Conservation (phyloP, 30 jellyfish, hydroid and myxozoan species). For the Turritopsis rubra region DNA sequence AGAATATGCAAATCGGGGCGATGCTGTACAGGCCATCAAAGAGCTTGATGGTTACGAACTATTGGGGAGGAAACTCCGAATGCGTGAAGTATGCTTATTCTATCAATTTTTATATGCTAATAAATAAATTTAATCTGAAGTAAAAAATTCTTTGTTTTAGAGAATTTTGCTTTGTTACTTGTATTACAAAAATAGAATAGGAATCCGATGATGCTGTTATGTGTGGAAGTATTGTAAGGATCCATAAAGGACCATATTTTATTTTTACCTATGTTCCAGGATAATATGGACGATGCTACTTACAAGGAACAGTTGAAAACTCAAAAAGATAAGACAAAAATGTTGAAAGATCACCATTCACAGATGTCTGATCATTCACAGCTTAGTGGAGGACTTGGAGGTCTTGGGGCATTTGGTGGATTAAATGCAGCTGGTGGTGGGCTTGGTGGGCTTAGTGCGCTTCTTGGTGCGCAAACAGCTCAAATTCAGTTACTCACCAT, state of each 20-base stretch:
- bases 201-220: too few relatives aligned
- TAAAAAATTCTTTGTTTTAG: too few relatives aligned
- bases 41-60: slow-evolving; percentile 71
- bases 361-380: slow-evolving; percentile 25
- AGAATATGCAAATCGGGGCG: slow-evolving; percentile 71
- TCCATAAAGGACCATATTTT: too few relatives aligned
- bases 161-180: too few relatives aligned
- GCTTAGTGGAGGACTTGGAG: slow-evolving; percentile 33
- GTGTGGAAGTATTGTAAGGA: too few relatives aligned
- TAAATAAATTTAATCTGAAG: too few relatives aligned
- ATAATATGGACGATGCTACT: slow-evolving; percentile 62
- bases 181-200: too few relatives aligned
- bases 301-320: slow-evolving; percentile 59
- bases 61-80: slow-evolving; percentile 65
- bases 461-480: slow-evolving; percentile 12
- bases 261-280: slow-evolving; percentile 43
- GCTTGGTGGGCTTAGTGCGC: slow-evolving; percentile 33
- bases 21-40: slow-evolving; percentile 79
- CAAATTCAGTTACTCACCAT: slow-evolving; percentile 33
- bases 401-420: slow-evolving; percentile 18
- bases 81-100: slow-evolving; percentile 61
- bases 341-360: slow-evolving; percentile 24
- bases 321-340: slow-evolving; percentile 33
- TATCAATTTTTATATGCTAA: not conserved
- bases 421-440: slow-evolving; percentile 30